A percentile compares a stretch with the other conserved stretches of the same genome.
phyloP scores from a whole-genome alignment of 2,888 invertebrate genomes.

The Athalia circularis region DNA sequence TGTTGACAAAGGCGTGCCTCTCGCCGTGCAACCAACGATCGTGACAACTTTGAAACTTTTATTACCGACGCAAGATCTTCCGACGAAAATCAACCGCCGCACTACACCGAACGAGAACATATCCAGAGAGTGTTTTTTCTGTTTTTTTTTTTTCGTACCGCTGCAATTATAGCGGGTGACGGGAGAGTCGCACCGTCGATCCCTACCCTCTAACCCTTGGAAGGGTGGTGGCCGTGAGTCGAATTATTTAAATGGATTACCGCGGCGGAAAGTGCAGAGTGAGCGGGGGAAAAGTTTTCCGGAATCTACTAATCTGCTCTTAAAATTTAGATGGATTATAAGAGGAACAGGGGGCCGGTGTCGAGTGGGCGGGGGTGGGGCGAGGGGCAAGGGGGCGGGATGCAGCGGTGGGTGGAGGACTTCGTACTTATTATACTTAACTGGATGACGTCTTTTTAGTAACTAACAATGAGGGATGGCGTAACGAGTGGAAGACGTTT shows the following conservation, averaged over 20 bases:
- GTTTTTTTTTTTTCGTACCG: too few relatives aligned
- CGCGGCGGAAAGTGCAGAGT: conserved; percentile 56
- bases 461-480: conserved; percentile 73
- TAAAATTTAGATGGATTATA: conserved; percentile 73
- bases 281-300: conserved; percentile 65
- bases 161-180: too few relatives aligned
- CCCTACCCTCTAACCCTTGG: conserved; percentile 51
- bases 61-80: too few relatives aligned
- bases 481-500: conserved; percentile 69
- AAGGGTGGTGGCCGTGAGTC: conserved; percentile 61
- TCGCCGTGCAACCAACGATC: too few relatives aligned
- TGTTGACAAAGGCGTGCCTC: conserved; percentile 66
- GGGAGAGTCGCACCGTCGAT: background rate
- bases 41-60: too few relatives aligned
- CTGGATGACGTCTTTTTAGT: conserved; percentile 66
- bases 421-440: conserved; percentile 68
- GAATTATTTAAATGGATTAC: conserved; percentile 73
- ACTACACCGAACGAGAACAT: too few relatives aligned
- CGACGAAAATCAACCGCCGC: too few relatives aligned
- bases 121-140: too few relatives aligned
- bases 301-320: conserved; percentile 68
- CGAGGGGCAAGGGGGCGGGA: conserved; percentile 44
- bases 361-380: conserved; percentile 39
- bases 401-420: conserved; percentile 48
- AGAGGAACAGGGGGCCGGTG: conserved; percentile 55